phyloP scores from a whole-genome alignment of 2,113 vertebrate species.

The Prunella fulvescens region DNA sequence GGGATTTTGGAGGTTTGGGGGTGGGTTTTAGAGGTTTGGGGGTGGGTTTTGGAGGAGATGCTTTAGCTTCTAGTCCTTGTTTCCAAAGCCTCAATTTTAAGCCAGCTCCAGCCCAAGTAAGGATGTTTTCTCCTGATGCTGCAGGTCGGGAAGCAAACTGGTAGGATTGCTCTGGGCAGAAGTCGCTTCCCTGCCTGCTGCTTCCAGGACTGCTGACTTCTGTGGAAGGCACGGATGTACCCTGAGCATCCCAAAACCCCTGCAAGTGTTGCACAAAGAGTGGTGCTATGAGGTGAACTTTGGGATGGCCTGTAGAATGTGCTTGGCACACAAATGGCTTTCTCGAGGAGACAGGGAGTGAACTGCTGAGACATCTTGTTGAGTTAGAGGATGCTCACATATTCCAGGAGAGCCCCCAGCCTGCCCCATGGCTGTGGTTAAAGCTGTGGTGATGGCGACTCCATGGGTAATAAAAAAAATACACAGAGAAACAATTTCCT shows the following conservation, averaged over 20 bases:
- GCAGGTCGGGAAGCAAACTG: not conserved
- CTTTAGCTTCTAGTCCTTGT: not conserved
- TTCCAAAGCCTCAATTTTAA: not conserved
- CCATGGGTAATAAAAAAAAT: not conserved
- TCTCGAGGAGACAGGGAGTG: not conserved
- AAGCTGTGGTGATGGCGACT: not conserved
- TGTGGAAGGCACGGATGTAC: too few species aligned
- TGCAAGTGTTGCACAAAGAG: too few species aligned
- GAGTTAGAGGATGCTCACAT: rapidly evolving
- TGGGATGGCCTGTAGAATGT: rapidly evolving
- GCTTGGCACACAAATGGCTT: not conserved
- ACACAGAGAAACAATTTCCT: not conserved
- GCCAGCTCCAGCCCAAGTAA: not conserved
- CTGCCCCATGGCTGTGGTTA: not conserved
- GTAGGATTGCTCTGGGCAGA: not conserved
- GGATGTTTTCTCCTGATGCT: not conserved
- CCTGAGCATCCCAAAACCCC: not conserved
- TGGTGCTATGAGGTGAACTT: not conserved
- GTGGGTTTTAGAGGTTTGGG: not conserved
- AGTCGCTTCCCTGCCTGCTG: not conserved
- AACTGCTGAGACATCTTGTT: not conserved
- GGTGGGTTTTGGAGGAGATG: not conserved
- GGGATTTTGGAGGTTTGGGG: not conserved
- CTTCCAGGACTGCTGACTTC: not conserved
- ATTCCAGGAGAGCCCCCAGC: not conserved